Percentiles rank a stretch among this genome's conserved stretches.
Conservation (phyloP, 2,797 vertebrate genomes). For the Pangasius larnaudii region DNA sequence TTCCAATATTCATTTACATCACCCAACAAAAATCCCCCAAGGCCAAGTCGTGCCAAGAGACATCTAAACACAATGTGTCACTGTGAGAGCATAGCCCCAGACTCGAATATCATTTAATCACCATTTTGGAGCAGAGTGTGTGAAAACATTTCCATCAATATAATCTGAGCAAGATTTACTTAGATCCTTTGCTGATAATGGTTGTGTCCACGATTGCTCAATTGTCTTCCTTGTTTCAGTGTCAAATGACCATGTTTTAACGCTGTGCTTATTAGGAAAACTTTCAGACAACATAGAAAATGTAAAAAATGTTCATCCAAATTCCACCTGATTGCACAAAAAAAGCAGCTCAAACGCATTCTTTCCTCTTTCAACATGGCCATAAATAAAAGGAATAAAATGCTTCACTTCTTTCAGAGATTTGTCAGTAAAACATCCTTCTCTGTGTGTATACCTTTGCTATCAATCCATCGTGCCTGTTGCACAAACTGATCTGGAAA, state of each 20-base stretch:
- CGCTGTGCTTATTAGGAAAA: conserved; percentile 7
- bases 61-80: conserved; percentile 54
- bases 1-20: conserved; percentile 64
- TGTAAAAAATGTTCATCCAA: neutral
- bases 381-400: conserved; percentile 9
- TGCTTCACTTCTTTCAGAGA: neutral
- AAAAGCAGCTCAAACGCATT: conserved; percentile 11
- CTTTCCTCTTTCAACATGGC: conserved; percentile 15
- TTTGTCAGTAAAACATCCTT: conserved; percentile 18
- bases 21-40: conserved; percentile 57
- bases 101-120: conserved; percentile 40
- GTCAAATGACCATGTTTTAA: conserved; percentile 17
- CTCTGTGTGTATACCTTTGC: conserved; percentile 5
- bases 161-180: conserved; percentile 26
- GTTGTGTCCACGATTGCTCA: conserved; percentile 8
- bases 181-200: conserved; percentile 19
- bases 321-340: conserved; percentile 4
- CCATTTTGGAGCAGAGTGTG: conserved; percentile 36
- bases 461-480: conserved; percentile 64
- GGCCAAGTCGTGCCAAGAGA: conserved; percentile 52
- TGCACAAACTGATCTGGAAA: conserved; percentile 65
- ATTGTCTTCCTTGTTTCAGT: neutral
- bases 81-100: conserved; percentile 32
- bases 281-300: neutral
- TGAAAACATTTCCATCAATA: conserved; percentile 38